Conservation (phyloP, 1,140 invertebrate genomes). For the Trigoniulus corallinus region DNA sequence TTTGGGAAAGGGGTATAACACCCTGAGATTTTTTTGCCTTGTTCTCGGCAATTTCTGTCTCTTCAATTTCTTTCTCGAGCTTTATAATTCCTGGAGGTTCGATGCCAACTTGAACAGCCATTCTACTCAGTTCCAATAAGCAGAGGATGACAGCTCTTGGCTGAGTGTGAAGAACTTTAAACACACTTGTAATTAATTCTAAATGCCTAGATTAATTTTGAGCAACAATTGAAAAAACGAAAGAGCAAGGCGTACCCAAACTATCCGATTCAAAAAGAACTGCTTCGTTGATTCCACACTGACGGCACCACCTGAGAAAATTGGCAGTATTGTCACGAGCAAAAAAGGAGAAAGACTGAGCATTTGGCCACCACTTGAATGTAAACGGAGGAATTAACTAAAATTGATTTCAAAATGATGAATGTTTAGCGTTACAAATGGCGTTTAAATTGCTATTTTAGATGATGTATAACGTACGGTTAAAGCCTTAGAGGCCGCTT, state of each 20-base stretch:
- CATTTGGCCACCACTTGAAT: constrained; percentile 58
- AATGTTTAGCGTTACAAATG: no score
- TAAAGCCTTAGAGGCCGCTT: constrained; percentile 30
- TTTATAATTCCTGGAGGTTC: constrained; percentile 76
- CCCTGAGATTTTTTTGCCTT: not conserved
- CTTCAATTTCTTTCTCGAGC: constrained; percentile 70
- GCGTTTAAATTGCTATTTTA: no score
- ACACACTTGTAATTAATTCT: not conserved
- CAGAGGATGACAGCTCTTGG: constrained; percentile 72
- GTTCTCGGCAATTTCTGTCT: not conserved
- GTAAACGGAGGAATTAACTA: constrained; percentile 14
- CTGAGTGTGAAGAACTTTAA: constrained; percentile 54
- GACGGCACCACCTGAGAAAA: constrained; percentile 75
- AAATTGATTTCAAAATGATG: not conserved
- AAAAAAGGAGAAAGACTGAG: constrained; percentile 56
- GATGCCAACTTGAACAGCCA: constrained; percentile 56
- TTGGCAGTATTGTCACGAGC: constrained; percentile 85
- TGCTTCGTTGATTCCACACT: constrained; percentile 73
- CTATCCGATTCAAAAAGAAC: constrained; percentile 85
- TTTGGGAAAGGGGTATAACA: no score
- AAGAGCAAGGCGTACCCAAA: constrained; percentile 38
- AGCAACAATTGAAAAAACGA: not conserved
- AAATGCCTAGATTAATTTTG: not conserved
- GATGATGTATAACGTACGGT: no score
- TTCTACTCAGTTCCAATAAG: constrained; percentile 66